Base-by-base conservation (phyloP, 2,888 invertebrate genomes). In the Drosophila nr. perissopoda region DNA sequence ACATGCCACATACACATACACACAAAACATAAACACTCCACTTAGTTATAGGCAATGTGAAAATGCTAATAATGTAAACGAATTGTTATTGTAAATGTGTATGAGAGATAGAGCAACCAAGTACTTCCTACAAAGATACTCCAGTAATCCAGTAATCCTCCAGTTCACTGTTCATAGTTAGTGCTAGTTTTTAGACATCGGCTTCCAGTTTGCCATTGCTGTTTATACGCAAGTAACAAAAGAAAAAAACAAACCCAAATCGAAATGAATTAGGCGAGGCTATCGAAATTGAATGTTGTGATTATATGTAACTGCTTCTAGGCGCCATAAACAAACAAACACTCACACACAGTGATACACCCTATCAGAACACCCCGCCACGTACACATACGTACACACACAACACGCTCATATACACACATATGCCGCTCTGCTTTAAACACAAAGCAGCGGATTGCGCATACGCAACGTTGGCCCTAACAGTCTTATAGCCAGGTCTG, bases 241-340 rank as follows among this genome's bases (percentile, higher is more conserved):
- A 27, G 27, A 38, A n/a, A 29, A 25, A 40, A 40, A 29, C 1
- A 5, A 67, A 36, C 38, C 62, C 54, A 52, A 51, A 69, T 69
- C 48, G 64, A 56, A 49, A 75, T 63, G 29, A 54, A 66, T 54
- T 71, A 65, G 62, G 66, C 76, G 48, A 76, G 57, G 65, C 81
- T 79, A 65, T 66, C 62, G 65, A 77, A 87, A 84, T 89, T 85
- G 56, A 85, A 82, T 87, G 85, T 86, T 86, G 85, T 86, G 90
- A 86, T 80, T 86, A 84, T 71, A 73, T 84, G 65, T 89, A 80
- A 85, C 38, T 78, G 83, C 85, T 89, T 87, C 34, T 87, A 87
- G 90, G 88, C 85, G 78, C 67, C 73, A 66, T 71, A 16, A 56
- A 65, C 38, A 77, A 48, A 68, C 56, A 62, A 31, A 71, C 53